Base-by-base conservation (phyloP, 2,888 invertebrate genomes). In the Lasioglossum malachurum region DNA sequence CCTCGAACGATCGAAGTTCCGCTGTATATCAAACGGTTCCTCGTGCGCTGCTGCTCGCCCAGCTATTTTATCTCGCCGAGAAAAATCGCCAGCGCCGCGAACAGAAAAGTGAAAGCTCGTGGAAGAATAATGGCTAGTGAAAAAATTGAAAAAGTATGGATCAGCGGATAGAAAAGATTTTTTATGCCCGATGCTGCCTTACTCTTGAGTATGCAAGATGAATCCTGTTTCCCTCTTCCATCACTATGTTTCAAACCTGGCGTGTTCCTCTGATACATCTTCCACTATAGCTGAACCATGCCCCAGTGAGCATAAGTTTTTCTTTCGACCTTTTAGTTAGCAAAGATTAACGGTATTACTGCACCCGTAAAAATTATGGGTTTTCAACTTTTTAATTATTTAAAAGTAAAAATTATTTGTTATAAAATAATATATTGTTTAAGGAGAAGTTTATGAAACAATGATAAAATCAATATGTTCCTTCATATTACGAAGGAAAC, bases 21-120 rank as follows among this genome's bases (percentile, higher is more conserved):
- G 73, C 38, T 31, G 49, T 67, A 67, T 53, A 82, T 78, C 73
- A 74, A 82, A 31, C 77, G 71, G 16, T 23, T n/a, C n/a, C 41
- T 35, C 7, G 31, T 16, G 31, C 4, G 46, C 67, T 12, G 19
- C 38, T 19, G 73, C 31, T 12, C 31, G 27, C 0, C 53, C 16
- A 57, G 67, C 41, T 75, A 49, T 46, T 80, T 19, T 38, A n/a
- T 27, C 57, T 60, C 69, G 27, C 4, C 14, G n/a, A 80, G 80
- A 80, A 71, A 75, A 83, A 80, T 57, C 49, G 41, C 38, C 69
- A 7, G 16, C 41, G 31, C 67, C 35, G 23, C 12, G 23, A 19
- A 12, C 8, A 69, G 67, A 44, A 67, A 53, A 82, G 74, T 53
- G 74, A 75, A 80, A 83, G 57, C 31, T 60, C 72, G 12, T 16